Percentiles rank a stretch among this genome's conserved stretches.
Conservation (phyloP, 2,113 vertebrate species). For the Microcebus griseorufus region DNA sequence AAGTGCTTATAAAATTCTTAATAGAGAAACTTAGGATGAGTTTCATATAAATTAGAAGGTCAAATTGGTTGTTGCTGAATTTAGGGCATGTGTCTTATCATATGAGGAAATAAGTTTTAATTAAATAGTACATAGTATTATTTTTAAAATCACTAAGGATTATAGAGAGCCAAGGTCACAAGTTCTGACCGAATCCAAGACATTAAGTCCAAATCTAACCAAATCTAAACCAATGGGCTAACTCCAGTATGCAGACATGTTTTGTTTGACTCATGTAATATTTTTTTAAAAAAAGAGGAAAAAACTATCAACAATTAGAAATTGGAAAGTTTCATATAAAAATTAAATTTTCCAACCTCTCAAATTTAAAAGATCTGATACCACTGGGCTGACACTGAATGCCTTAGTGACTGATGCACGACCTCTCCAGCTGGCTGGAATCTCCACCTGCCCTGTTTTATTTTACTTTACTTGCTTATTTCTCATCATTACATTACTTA, state of each 20-base stretch:
- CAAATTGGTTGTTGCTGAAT: background rate
- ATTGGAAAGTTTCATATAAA: background rate
- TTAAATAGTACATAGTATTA: background rate
- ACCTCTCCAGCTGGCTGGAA: background rate
- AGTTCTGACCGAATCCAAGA: background rate
- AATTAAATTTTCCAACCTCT: background rate
- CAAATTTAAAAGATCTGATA: background rate
- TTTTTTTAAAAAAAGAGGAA: background rate
- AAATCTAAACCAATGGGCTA: background rate
- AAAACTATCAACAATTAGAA: background rate
- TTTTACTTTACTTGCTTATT: background rate
- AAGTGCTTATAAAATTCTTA: background rate
- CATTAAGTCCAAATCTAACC: background rate
- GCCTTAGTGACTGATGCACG: background rate
- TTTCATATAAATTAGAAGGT: background rate
- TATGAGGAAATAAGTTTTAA: constrained; percentile 6
- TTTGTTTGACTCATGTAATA: background rate
- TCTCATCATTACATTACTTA: background rate
- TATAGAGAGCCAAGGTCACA: background rate
- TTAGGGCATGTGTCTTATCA: background rate
- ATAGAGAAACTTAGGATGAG: background rate
- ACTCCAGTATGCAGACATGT: background rate
- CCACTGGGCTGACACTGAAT: background rate
- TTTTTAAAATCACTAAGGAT: background rate
- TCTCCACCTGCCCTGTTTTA: background rate